phyloP scores from a whole-genome alignment of 2,797 vertebrate species.

The Chelonia mydas region DNA sequence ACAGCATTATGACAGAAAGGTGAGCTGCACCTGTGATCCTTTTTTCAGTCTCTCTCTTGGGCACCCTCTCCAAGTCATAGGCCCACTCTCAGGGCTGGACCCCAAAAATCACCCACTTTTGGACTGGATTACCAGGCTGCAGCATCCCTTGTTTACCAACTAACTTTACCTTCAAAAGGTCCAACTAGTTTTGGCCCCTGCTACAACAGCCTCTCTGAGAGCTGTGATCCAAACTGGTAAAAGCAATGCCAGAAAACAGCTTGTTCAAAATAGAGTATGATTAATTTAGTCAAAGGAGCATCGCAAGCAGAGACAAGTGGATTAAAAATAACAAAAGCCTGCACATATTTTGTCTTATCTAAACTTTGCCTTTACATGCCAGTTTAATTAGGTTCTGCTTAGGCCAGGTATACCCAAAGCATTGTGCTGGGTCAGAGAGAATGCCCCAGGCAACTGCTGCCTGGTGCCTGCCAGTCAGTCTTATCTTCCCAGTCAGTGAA shows the following conservation, averaged over 20 bases:
- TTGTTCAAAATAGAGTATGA: not conserved
- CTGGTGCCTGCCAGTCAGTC: not conserved
- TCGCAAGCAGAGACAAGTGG: not conserved
- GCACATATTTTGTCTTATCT: not conserved
- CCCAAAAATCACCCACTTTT: not conserved
- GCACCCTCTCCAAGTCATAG: not conserved
- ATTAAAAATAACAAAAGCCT: not conserved
- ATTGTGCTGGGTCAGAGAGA: not conserved
- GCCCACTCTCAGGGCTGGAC: not conserved
- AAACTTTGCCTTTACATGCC: not conserved
- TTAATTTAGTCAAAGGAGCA: not conserved
- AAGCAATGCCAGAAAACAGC: not conserved
- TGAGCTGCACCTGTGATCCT: not conserved
- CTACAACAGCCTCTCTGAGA: not conserved
- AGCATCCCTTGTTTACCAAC: not conserved
- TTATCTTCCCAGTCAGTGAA: not conserved
- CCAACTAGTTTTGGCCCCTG: not conserved
- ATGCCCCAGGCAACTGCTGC: not conserved
- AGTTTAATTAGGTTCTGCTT: not conserved
- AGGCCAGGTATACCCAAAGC: not conserved
- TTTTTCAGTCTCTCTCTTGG: not conserved
- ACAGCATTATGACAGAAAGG: not conserved
- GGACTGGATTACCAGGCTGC: not conserved
- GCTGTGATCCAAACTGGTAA: not conserved
- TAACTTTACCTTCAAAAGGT: not conserved